Conservation (phyloP, 2,797 vertebrate genomes). For the Uromys caudimaculatus region DNA sequence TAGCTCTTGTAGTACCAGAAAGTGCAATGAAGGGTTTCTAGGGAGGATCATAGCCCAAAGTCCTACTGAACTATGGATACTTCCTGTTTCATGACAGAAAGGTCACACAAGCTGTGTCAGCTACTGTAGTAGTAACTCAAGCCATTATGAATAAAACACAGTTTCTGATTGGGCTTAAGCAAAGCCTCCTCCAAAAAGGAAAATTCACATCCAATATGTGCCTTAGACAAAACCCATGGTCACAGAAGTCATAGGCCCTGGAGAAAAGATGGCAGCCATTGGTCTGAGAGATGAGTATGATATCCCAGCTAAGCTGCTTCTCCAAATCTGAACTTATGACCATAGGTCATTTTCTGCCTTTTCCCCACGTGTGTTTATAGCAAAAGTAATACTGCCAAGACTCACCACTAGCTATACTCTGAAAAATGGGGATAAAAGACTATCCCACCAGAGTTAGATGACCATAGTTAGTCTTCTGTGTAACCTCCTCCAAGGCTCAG, state of each 20-base stretch:
- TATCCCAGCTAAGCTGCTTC: neutral
- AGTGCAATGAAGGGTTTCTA: neutral
- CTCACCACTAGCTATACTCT: neutral
- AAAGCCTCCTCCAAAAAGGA: neutral
- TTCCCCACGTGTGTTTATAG: neutral
- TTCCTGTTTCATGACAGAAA: neutral
- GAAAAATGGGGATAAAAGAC: neutral
- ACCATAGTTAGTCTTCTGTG: neutral
- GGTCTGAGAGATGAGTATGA: neutral
- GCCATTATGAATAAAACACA: neutral
- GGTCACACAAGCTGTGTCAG: neutral
- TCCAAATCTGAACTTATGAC: neutral
- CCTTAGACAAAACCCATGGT: neutral
- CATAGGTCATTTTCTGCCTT: neutral
- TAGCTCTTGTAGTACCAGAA: neutral
- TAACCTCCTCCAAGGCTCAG: neutral
- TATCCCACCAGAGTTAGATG: neutral
- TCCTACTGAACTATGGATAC: neutral
- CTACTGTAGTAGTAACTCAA: neutral
- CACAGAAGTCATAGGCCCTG: neutral
- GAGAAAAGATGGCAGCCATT: neutral
- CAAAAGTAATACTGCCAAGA: neutral
- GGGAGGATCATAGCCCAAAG: neutral
- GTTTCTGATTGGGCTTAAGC: neutral
- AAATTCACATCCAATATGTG: neutral